phyloP scores from a whole-genome alignment of 2,797 vertebrate genomes.

The Pitangus sulphuratus region DNA sequence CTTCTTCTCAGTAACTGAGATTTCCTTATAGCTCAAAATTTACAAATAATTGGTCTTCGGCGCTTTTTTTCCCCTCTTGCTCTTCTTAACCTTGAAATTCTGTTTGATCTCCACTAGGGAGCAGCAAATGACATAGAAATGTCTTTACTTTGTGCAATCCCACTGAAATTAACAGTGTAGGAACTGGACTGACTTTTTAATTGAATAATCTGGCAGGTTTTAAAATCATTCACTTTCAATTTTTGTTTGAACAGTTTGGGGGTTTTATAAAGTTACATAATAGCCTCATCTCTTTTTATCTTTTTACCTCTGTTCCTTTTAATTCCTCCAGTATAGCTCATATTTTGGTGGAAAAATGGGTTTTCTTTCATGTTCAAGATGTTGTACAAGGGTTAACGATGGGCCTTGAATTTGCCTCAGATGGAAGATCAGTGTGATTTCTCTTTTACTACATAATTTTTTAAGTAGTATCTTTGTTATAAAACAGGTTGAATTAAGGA shows the following conservation, averaged over 20 bases:
- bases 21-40: neutral
- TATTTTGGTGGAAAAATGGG: neutral
- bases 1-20: neutral
- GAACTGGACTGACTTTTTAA: neutral
- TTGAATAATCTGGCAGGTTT: neutral
- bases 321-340: too few species aligned
- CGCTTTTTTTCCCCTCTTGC: too few species aligned
- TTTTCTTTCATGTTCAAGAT: neutral
- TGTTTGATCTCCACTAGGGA: conserved; percentile 53
- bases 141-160: neutral
- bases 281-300: neutral
- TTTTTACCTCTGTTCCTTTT: neutral
- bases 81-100: neutral
- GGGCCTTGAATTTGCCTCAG: neutral
- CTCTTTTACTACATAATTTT: neutral
- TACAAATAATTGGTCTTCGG: neutral
- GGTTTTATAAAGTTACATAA: neutral
- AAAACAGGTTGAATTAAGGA: neutral
- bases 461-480: neutral
- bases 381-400: neutral
- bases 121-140: conserved; percentile 70
- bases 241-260: neutral
- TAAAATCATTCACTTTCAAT: neutral
- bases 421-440: neutral
- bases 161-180: neutral